phyloP scores from a whole-genome alignment of 2,113 vertebrate species.

The Sorex araneus region DNA sequence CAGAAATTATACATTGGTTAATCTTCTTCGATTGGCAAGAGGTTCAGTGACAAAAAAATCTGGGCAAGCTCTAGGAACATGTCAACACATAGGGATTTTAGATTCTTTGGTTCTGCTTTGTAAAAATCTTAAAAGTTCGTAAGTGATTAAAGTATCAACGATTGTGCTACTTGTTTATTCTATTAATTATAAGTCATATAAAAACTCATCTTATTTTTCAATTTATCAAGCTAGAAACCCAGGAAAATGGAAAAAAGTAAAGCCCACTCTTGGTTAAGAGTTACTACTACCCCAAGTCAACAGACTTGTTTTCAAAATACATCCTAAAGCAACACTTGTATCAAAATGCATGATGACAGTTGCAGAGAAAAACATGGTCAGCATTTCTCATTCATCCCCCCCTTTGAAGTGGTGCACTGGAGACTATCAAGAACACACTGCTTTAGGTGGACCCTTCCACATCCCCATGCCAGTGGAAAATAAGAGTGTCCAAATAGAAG shows the following conservation, averaged over 20 bases:
- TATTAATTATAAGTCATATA: not conserved
- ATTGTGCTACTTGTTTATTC: not conserved
- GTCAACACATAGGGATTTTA: not conserved
- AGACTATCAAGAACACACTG: not conserved
- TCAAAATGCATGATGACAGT: not conserved
- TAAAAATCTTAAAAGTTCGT: not conserved
- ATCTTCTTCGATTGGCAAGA: not conserved
- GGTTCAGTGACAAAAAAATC: not conserved
- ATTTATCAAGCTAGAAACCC: not conserved
- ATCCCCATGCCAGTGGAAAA: not conserved
- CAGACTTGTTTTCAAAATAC: not conserved
- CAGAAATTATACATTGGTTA: not conserved
- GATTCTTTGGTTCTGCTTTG: not conserved
- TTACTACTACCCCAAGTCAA: not conserved
- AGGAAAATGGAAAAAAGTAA: conserved; percentile 27
- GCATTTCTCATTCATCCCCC: not conserved
- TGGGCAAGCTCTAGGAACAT: not conserved
- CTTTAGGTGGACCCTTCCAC: not conserved
- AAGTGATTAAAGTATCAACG: not conserved
- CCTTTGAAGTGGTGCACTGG: not conserved
- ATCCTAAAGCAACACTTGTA: not conserved
- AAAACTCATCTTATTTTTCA: conserved; percentile 6
- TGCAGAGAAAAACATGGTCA: not conserved
- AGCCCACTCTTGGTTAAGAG: not conserved
- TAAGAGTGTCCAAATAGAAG: not conserved